A percentile compares a stretch with the other conserved stretches of the same genome.
Evolutionary conservation across 2,888 invertebrate species (phyloP).

Genomic region (Idaea aversata): DNA sequence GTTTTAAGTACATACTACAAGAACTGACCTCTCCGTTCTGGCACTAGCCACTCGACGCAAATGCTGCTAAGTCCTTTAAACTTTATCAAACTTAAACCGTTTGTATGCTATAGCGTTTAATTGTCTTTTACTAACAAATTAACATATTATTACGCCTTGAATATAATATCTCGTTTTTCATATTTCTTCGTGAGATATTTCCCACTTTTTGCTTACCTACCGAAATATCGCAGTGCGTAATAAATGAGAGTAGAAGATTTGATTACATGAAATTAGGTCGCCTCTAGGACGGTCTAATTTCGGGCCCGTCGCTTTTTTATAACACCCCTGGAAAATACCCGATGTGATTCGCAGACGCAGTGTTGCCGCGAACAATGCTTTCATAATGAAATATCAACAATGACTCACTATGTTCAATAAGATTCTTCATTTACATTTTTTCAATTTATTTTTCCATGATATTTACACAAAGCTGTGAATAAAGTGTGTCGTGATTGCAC

Average conservation of each 20-base stretch:
- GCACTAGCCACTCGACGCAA: conserved; percentile 33
- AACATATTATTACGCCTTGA: background rate
- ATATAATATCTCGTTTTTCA: background rate
- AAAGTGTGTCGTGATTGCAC: background rate
- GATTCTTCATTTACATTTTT: conserved; percentile 20
- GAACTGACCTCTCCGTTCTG: conserved; percentile 14
- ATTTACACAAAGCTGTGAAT: background rate
- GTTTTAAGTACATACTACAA: conserved; percentile 31
- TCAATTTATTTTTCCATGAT: conserved; percentile 31
- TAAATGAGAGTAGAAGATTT: conserved; percentile 55
- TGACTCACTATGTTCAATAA: conserved; percentile 35
- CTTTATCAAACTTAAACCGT: background rate
- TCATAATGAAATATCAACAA: conserved; percentile 66
- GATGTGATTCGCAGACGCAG: conserved; percentile 46
- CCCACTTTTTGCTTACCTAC: conserved; percentile 22
- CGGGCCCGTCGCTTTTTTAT: conserved; percentile 53
- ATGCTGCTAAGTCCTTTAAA: conserved; percentile 25
- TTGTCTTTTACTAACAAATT: background rate
- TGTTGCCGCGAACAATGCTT: conserved; percentile 46
- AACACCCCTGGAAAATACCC: conserved; percentile 54
- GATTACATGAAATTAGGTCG: conserved; percentile 58
- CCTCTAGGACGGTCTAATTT: conserved; percentile 57
- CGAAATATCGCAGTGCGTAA: conserved; percentile 38
- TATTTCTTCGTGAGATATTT: background rate
- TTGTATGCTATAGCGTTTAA: background rate